Evolutionary conservation across 1,140 invertebrate species (phyloP), one percentile per base, ranked within the genome.

Genomic region (Chelonus insularis): DNA sequence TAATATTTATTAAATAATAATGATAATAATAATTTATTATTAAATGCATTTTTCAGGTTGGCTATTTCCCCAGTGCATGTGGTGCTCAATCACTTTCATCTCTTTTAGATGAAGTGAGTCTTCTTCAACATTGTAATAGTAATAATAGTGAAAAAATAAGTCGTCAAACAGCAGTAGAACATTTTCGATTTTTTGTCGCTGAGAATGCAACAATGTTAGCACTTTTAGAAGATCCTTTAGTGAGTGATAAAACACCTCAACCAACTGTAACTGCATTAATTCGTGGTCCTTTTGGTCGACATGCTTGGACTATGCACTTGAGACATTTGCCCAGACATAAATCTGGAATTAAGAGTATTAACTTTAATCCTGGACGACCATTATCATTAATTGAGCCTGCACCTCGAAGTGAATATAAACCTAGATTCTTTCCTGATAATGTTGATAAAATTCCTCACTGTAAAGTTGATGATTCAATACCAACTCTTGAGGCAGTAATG

Each of bases 241-340:
- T 91, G 2, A 91, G 91, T 68, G 87, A 90, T 77, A 88, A 86
- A 55, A 89, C 91, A 77, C 88, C 88, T 8, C 89, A 91, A 69
- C 89, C 89, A 4, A 91, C 89, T 0, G 84, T 91, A 4, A 88
- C 88, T 68, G 87, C 95, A 18, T 81, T 98, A 21, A 90, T 97
- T 48, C 86, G 96, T 18, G 91, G 93, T 20, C 91, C 94, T 0
- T 97, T 96, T 82, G 95, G 95, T 0, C 86, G 95, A 14, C 92
- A 95, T 82, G 93, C 93, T 5, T 99, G 96, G 96, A 93, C 91
- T 0, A 88, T 97, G 86, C 92, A 96, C 72, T 80, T 93, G 36
- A 82, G 93, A 12, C 92, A 95, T 77, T 79, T 93, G 57, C 90
- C 94, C 2, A 84, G 91, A 47, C 89, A 91, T 70, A 89, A 92